Percentiles rank a stretch among this genome's conserved stretches.
Evolutionary conservation across 2,888 invertebrate species (phyloP).

Genomic region (Perizoma affinitatum): DNA sequence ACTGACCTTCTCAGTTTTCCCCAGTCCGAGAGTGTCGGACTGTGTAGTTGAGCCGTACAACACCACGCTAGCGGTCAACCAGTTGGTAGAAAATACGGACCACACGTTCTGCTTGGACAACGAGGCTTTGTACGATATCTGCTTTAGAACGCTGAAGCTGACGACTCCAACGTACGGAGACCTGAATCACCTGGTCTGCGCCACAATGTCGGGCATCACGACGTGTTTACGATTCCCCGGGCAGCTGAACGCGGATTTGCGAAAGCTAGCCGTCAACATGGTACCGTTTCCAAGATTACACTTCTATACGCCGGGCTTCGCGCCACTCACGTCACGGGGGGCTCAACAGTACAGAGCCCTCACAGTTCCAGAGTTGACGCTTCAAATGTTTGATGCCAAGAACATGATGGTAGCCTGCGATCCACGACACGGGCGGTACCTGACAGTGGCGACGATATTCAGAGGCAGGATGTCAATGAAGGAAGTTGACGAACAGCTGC

Average conservation of each 20-base stretch:
- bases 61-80: constrained; percentile 92
- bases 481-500: constrained; percentile 92
- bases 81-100: constrained; percentile 90
- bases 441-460: constrained; percentile 95
- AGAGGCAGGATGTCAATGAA: constrained; percentile 97
- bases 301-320: constrained; percentile 85
- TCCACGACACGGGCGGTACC: constrained; percentile 93
- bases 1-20: constrained; percentile 91
- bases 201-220: constrained; percentile 94
- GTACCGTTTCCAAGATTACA: constrained; percentile 87
- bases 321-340: constrained; percentile 90
- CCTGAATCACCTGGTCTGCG: constrained; percentile 91
- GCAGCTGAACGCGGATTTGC: constrained; percentile 74
- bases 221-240: constrained; percentile 89
- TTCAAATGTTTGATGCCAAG: constrained; percentile 86
- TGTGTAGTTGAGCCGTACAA: constrained; percentile 89
- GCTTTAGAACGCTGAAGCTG: constrained; percentile 89
- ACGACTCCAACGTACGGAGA: constrained; percentile 91
- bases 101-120: constrained; percentile 89
- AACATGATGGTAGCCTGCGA: constrained; percentile 96
- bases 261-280: constrained; percentile 78
- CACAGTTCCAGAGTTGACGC: constrained; percentile 95
- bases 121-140: constrained; percentile 89
- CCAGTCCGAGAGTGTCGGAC: constrained; percentile 91
- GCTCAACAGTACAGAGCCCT: constrained; percentile 94